Conservation (phyloP, 2,888 invertebrate genomes). For the Chorisops tibialis region DNA sequence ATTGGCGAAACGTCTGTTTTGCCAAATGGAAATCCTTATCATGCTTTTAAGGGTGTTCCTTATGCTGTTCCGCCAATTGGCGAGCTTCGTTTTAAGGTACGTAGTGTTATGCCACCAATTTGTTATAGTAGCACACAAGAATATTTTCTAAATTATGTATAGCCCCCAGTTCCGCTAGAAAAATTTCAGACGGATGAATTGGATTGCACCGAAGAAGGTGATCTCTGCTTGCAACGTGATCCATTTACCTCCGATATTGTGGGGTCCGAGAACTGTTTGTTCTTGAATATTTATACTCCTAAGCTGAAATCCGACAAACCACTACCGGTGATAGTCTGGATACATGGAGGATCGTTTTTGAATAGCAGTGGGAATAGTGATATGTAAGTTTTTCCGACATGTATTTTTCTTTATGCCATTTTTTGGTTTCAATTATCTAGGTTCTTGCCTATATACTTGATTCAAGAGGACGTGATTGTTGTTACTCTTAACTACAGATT, state of each 20-base stretch:
- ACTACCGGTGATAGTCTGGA: conserved; percentile 49
- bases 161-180: conserved; percentile 47
- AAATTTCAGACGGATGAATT: conserved; percentile 42
- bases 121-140: background rate
- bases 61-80: conserved; percentile 59
- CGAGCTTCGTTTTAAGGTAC: conserved; percentile 48
- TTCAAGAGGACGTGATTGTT: conserved; percentile 48
- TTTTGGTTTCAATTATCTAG: conserved; percentile 34
- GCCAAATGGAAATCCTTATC: conserved; percentile 50
- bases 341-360: conserved; percentile 49
- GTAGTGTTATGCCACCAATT: no score
- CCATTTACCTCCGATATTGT: conserved; percentile 36
- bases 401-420: no score
- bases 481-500: conserved; percentile 49
- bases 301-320: conserved; percentile 34
- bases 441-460: conserved; percentile 44
- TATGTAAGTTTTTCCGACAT: conserved; percentile 42
- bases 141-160: background rate
- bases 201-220: conserved; percentile 45
- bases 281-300: conserved; percentile 47
- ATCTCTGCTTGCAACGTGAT: conserved; percentile 44
- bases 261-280: conserved; percentile 49
- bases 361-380: conserved; percentile 46
- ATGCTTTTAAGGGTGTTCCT: conserved; percentile 57
- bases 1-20: conserved; percentile 51